Evolutionary conservation across 1,140 invertebrate species (phyloP).

Genomic region (Hydropsyche tenuis): DNA sequence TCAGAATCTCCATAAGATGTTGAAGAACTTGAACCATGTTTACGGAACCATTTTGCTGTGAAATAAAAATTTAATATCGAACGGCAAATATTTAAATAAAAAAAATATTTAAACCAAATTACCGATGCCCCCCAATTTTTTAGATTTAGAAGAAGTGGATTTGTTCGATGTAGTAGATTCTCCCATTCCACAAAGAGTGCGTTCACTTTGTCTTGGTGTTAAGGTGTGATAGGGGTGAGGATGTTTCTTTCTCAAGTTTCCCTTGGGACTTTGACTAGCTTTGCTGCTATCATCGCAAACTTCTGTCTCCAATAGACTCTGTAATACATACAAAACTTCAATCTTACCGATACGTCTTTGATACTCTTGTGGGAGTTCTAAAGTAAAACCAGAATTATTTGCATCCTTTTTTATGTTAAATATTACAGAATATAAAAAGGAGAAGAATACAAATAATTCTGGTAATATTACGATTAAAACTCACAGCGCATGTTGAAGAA

Average conservation of each 20-base stretch:
- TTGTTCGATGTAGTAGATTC: conserved; percentile 54
- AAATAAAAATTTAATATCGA: conserved; percentile 44
- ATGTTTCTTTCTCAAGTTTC: conserved; percentile 75
- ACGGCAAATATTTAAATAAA: no score
- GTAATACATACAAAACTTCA: conserved; percentile 51
- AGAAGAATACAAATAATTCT: conserved; percentile 8
- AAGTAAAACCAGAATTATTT: not conserved
- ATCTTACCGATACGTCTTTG: conserved; percentile 18
- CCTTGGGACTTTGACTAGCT: conserved; percentile 76
- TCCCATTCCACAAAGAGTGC: conserved; percentile 65
- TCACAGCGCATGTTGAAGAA: conserved; percentile 82
- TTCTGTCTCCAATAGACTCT: conserved; percentile 84
- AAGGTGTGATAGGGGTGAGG: conserved; percentile 67
- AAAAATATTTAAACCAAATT: no score
- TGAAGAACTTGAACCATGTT: conserved; percentile 59
- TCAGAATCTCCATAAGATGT: conserved; percentile 61
- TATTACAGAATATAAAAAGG: no score
- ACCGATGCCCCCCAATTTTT: conserved; percentile 71
- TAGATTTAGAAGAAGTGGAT: conserved; percentile 61
- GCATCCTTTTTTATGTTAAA: not conserved
- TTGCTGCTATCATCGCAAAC: conserved; percentile 72
- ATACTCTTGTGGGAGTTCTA: not conserved
- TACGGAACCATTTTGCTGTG: conserved; percentile 73
- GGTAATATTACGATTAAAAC: conserved; percentile 47
- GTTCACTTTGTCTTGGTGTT: conserved; percentile 81